A percentile compares a stretch with the other conserved stretches of the same genome.
phyloP scores from a whole-genome alignment of 2,797 vertebrate species.

The Poecile montanus region DNA sequence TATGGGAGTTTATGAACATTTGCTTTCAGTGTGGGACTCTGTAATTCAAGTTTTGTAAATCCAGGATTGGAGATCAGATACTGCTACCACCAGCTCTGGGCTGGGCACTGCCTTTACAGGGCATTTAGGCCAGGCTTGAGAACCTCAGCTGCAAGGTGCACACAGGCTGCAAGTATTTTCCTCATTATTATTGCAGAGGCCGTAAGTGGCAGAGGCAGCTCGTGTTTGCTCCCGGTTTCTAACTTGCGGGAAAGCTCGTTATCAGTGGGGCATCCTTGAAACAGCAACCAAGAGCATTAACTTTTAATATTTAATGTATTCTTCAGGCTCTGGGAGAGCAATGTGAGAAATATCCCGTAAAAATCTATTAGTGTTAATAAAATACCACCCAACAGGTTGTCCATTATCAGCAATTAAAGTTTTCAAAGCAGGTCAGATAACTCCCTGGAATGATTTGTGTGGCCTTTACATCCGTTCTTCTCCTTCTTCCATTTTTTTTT shows the following conservation, averaged over 20 bases:
- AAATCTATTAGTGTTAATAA: conserved; percentile 78
- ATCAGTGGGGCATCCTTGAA: conserved; percentile 68
- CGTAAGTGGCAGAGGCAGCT: conserved; percentile 52
- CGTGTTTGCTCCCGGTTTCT: conserved; percentile 23
- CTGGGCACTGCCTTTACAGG: not conserved
- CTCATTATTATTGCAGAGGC: conserved; percentile 67
- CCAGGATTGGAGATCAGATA: not conserved
- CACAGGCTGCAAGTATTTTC: not conserved
- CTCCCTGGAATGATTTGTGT: conserved; percentile 47
- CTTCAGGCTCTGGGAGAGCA: conserved; percentile 70
- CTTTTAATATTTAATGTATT: conserved; percentile 79
- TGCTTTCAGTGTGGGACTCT: not conserved
- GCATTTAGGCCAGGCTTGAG: not conserved
- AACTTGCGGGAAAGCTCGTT: conserved; percentile 78
- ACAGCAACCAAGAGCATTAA: conserved; percentile 67
- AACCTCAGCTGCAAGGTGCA: not conserved
- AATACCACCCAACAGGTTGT: conserved; percentile 74
- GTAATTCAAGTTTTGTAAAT: not conserved
- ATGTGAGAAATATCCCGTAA: conserved; percentile 77
- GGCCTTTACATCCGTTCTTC: conserved; percentile 51
- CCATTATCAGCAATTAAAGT: conserved; percentile 77
- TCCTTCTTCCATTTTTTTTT: conserved; percentile 39
- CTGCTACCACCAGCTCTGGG: not conserved
- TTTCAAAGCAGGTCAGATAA: conserved; percentile 62
- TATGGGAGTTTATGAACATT: not conserved